These are phyloP conservation scores for Acanthosepion lycidas DNA, from an alignment of 2,888 invertebrate genomes.

Conservation along the genomic window DNA sequence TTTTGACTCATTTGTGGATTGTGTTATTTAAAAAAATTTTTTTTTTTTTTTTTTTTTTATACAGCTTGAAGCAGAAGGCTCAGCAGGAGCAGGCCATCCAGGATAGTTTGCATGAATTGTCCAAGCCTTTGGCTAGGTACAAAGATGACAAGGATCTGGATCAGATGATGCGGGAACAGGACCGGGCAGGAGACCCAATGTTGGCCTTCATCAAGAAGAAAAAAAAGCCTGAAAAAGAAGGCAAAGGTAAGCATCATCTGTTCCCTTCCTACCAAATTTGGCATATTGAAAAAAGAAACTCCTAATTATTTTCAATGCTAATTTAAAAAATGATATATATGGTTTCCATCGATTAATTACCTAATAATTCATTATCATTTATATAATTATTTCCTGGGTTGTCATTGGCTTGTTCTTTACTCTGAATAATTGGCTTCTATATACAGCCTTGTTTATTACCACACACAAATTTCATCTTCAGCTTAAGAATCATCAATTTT, in stretches of 20 bases:
- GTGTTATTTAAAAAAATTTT: not conserved
- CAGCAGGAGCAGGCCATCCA: constrained; percentile 82
- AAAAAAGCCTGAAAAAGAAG: constrained; percentile 58
- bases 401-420: too few species aligned
- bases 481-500: too few species aligned
- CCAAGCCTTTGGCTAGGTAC: constrained; percentile 92
- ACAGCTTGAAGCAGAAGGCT: constrained; percentile 81
- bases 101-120: constrained; percentile 87
- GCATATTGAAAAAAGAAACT: not conserved
- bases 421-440: too few species aligned
- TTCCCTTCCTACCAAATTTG: not conserved
- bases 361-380: too few species aligned
- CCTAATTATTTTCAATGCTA: too few species aligned
- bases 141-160: constrained; percentile 92
- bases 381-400: too few species aligned
- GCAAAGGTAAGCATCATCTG: constrained; percentile 51
- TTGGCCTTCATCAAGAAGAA: constrained; percentile 85
- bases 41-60: constrained; percentile 24
- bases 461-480: too few species aligned
- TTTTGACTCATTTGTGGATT: not conserved
- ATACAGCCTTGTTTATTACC: too few species aligned
- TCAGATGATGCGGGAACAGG: constrained; percentile 79
- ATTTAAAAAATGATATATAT: too few species aligned
- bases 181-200: constrained; percentile 95
- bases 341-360: too few species aligned